These are phyloP conservation scores for Neoniphon sammara DNA, from an alignment of 2,797 vertebrate genomes.

Conservation along the genomic window DNA sequence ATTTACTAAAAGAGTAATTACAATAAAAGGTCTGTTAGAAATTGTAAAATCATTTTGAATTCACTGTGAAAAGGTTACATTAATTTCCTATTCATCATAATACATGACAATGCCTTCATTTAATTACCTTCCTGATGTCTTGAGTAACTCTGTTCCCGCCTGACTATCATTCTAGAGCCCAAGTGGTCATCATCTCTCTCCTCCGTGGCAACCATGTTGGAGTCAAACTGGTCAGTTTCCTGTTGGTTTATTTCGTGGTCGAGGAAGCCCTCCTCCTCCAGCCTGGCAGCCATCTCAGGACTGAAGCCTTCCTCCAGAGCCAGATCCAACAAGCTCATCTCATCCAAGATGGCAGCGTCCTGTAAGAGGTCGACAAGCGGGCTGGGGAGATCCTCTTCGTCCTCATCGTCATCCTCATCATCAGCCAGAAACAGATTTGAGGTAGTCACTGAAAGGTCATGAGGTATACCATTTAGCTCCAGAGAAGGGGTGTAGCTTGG, in stretches of 20 bases:
- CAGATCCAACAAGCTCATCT: slow-evolving; percentile 89
- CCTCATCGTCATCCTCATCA: slow-evolving; percentile 34
- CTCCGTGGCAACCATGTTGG: background rate
- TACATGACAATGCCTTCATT: background rate
- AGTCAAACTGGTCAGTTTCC: slow-evolving; percentile 14
- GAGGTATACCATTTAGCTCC: slow-evolving; percentile 8
- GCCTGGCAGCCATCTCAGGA: slow-evolving; percentile 85
- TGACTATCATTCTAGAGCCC: background rate
- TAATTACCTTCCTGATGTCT: slow-evolving; percentile 46
- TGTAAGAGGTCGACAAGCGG: slow-evolving; percentile 70
- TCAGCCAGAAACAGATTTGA: slow-evolving; percentile 38
- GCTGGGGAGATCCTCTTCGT: slow-evolving; percentile 73
- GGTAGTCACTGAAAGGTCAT: slow-evolving; percentile 22
- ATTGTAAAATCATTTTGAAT: too few species aligned
- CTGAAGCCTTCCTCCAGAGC: slow-evolving; percentile 89
- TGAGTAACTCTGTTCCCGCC: slow-evolving; percentile 35
- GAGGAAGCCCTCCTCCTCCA: slow-evolving; percentile 67
- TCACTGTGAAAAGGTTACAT: too few species aligned
- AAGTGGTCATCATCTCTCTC: background rate
- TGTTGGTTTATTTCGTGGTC: slow-evolving; percentile 4
- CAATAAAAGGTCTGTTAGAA: too few species aligned
- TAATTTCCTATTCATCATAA: too few species aligned
- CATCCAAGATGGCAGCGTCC: slow-evolving; percentile 87
- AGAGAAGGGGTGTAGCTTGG: slow-evolving; percentile 16
- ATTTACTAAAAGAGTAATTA: too few species aligned